Conservation (phyloP, 2,888 invertebrate species). For the Catocala sponsa region DNA sequence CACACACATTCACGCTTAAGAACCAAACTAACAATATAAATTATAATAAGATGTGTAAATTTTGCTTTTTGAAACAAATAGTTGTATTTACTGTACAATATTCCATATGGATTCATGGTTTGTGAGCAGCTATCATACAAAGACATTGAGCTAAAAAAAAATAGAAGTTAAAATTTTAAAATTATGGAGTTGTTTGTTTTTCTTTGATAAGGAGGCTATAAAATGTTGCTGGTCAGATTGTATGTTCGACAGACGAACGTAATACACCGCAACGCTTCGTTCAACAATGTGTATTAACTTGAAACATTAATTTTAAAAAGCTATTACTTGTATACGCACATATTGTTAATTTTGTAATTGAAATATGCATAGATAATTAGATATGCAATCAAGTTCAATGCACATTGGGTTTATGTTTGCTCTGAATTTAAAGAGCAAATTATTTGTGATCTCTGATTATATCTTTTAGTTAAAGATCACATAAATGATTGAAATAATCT, state of each 20-base stretch:
- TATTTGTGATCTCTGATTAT: not conserved
- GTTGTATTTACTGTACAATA: no score
- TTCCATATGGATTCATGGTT: no score
- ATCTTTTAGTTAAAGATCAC: not conserved
- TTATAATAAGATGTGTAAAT: no score
- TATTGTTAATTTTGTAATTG: no score
- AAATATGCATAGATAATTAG: no score
- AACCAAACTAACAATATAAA: no score
- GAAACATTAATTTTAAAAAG: not conserved
- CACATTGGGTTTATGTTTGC: no score
- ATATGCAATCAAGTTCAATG: no score
- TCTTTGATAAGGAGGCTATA: constrained; percentile 36
- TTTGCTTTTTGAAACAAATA: no score
- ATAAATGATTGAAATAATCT: not conserved
- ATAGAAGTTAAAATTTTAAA: constrained; percentile 13
- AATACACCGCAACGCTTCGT: not conserved
- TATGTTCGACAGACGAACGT: not conserved
- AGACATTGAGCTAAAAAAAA: not conserved
- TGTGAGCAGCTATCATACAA: not conserved
- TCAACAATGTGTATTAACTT: not conserved
- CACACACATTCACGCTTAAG: no score
- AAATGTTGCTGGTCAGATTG: constrained; percentile 11
- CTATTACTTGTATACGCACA: not conserved
- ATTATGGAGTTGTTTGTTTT: constrained; percentile 21
- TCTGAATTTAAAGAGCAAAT: not conserved